Base-by-base conservation (phyloP, 1,140 invertebrate species). In the Tribolium madens region DNA sequence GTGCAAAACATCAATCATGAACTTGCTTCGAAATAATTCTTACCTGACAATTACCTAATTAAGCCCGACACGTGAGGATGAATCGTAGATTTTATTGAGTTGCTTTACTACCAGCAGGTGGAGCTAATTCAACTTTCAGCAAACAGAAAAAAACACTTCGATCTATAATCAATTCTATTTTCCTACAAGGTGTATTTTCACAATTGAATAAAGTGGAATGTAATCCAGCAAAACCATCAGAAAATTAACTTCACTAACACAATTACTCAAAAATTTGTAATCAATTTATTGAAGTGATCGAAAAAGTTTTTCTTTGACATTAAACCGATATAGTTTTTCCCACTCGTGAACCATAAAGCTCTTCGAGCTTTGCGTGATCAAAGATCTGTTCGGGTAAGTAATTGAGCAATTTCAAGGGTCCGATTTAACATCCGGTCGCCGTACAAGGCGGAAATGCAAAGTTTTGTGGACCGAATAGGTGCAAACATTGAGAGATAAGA, bases 391-490 rank as follows among this genome's bases (percentile, higher is more conserved):
- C 57, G 57, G 12, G 57, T 64, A 64, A 64, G 57, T 64, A 64
- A 64, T 64, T 64, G 57, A 64, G 57, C 57, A 64, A 64, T 64
- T 64, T 64, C 57, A 18, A 64, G 57, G 57, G 57, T 64, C 57
- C 57, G 57, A 64, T 64, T 64, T 64, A 64, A 33, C 57, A 33
- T 64, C 57, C 57, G 57, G 57, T 12, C 26, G n/a, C 33, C 26
- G 12, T 14, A 64, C 26, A 2, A 33, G 57, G 26, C 21, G 57
- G n/a, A 64, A 64, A 64, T 33, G 57, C 52, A 57, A 64, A 64
- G 57, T 64, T 64, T 64, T 64, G 52, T 17, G 18, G 15, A 18
- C 18, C 18, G 52, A 12, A 57, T 10, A 21, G 18, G 52, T 57
- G 52, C 21, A 57, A 57, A 57, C 52, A 57, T 57, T 21, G 17